Percentiles rank a stretch among this genome's conserved stretches.
Conservation (phyloP, 2,797 vertebrate species). For the Thaleichthys pacificus region DNA sequence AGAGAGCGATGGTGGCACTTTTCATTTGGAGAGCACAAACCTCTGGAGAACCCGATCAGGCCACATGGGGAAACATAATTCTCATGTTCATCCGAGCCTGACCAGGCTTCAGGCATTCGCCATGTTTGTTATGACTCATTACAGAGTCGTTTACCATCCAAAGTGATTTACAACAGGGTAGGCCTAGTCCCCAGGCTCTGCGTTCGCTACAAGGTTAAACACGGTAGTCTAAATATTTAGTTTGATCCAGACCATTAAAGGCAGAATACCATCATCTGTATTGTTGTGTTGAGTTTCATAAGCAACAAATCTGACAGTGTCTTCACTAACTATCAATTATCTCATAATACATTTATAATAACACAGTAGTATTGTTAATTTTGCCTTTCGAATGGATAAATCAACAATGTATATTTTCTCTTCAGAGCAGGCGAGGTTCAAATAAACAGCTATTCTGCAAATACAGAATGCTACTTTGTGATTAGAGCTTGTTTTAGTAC, state of each 20-base stretch:
- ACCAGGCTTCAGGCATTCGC: constrained; percentile 32
- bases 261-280: constrained; percentile 11
- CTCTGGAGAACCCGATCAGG: constrained; percentile 15
- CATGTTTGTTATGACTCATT: constrained; percentile 46
- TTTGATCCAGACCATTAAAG: constrained; percentile 26
- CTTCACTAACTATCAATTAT: no score
- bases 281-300: background rate
- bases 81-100: constrained; percentile 44
- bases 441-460: no score
- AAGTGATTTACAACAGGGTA: constrained; percentile 34
- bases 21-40: constrained; percentile 20
- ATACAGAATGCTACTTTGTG: no score
- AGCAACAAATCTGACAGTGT: background rate
- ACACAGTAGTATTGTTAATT: no score
- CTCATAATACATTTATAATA: no score
- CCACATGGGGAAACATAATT: constrained; percentile 47
- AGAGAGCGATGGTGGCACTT: background rate
- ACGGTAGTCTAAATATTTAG: constrained; percentile 35
- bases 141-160: constrained; percentile 43
- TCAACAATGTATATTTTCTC: no score
- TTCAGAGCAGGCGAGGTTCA: no score
- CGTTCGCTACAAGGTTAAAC: constrained; percentile 31
- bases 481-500: background rate
- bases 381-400: no score
- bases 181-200: constrained; percentile 26